Base-by-base conservation (phyloP, 2,888 invertebrate species). In the Sarcophaga carnaria region DNA sequence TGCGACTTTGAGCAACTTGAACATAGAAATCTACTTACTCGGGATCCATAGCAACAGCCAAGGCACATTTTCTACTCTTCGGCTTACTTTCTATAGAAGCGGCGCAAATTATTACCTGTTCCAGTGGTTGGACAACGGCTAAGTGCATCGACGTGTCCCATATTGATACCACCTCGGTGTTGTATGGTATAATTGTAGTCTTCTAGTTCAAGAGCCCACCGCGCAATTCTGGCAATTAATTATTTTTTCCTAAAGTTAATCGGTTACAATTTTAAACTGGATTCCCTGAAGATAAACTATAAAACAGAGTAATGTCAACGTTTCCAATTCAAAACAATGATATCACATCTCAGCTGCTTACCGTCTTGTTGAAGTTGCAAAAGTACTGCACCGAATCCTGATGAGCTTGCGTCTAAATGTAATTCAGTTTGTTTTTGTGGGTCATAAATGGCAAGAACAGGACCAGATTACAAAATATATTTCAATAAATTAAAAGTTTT, bases 261-360 rank as follows among this genome's bases (percentile, higher is more conserved):
- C 17, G 54, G 74, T 37, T 17, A 77, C 77, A 22, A 76, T 77
- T 25, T 69, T 79, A 17, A 80, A 75, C 17, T 45, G 70, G 14
- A 75, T 45, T 10, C 70, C 80, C 12, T 64, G 80, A 14, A 85
- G 49, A 59, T 81, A 85, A 27, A 77, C 67, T 22, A 74, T 49
- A 62, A 81, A 85, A 22, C 80, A 60, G 14, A 62, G 71, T n/a
- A 77, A 62, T 0, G 80, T 76, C n/a, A 84, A 54, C 3, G 79
- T 71, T 62, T 86, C 76, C n/a, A 86, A n/a, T 49, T 87, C 80
- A 22, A 76, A 86, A 17, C 82, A 79, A 63, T 86, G 86, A 45
- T 82, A 80, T 37, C 2, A 17, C 47, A 62, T 74, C 45, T 74
- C 60, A n/a, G 72, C n/a, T 4, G 80, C 25, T 25, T 47, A 3